Evolutionary conservation across 2,113 vertebrate species (phyloP).

Genomic region (Pungitius pungitius): DNA sequence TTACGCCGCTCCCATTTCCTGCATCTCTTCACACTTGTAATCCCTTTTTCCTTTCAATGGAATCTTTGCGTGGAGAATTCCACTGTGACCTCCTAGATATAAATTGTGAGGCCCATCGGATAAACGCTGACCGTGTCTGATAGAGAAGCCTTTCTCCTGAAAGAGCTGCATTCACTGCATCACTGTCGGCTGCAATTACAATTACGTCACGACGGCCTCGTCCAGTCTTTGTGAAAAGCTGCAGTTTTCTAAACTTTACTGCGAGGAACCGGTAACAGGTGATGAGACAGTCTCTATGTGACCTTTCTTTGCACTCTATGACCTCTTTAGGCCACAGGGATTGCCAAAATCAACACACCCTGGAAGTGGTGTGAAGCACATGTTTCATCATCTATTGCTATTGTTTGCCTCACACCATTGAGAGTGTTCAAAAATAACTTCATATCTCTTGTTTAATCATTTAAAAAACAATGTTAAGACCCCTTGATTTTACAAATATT

Average conservation of each 20-base stretch:
- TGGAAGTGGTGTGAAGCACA: too few species aligned
- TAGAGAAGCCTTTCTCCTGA: constrained; percentile 15
- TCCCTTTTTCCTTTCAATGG: background rate
- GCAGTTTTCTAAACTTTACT: background rate
- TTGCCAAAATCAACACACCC: background rate
- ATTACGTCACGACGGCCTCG: constrained; percentile 17
- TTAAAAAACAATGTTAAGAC: background rate
- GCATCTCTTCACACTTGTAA: background rate
- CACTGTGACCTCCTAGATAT: background rate
- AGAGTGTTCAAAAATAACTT: too few species aligned
- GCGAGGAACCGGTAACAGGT: background rate
- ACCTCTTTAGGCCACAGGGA: background rate
- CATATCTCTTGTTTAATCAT: background rate
- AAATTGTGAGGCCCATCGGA: constrained; percentile 5
- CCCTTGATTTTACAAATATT: background rate
- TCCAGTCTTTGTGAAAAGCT: background rate
- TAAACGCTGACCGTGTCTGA: constrained; percentile 18
- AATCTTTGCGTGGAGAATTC: background rate
- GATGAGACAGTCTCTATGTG: background rate
- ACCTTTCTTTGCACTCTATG: too few species aligned
- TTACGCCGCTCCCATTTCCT: background rate
- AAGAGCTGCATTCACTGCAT: constrained; percentile 20
- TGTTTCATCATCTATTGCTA: background rate
- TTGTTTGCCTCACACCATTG: background rate
- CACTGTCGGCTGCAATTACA: constrained; percentile 11